Percentiles rank a stretch among this genome's conserved stretches.
Evolutionary conservation across 2,888 invertebrate genomes (phyloP).

Genomic region (Amblyjoppa fuscipennis): DNA sequence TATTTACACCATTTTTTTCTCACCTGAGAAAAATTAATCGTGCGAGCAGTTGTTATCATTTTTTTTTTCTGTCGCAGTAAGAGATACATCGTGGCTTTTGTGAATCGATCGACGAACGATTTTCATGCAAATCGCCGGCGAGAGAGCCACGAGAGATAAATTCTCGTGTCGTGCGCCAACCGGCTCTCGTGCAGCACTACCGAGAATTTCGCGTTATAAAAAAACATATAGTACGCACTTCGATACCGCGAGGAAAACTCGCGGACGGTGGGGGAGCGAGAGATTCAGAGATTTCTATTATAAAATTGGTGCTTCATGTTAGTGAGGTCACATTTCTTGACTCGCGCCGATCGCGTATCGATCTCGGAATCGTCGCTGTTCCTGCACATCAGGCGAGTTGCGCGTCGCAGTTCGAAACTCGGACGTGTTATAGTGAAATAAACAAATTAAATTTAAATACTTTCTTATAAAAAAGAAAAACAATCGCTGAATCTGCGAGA

Average conservation of each 20-base stretch:
- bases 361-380: constrained; percentile 82
- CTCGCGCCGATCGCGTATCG: constrained; percentile 79
- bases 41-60: not conserved
- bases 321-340: constrained; percentile 81
- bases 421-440: not conserved
- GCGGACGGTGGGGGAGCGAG: constrained; percentile 62
- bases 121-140: constrained; percentile 7
- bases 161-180: constrained; percentile 26
- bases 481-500: not conserved
- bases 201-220: constrained; percentile 28
- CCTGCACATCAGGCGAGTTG: constrained; percentile 75
- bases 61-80: not conserved
- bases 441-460: not conserved
- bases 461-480: not conserved
- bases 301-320: constrained; percentile 83
- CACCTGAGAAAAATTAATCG: not conserved
- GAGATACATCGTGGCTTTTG: not conserved
- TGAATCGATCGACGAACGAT: not conserved
- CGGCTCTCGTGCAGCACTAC: constrained; percentile 26
- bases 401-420: constrained; percentile 33
- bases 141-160: constrained; percentile 9
- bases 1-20: not conserved
- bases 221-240: constrained; percentile 39
- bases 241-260: constrained; percentile 26
- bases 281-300: constrained; percentile 78